phyloP scores from a whole-genome alignment of 2,113 vertebrate species.

The Poecile atricapillus region DNA sequence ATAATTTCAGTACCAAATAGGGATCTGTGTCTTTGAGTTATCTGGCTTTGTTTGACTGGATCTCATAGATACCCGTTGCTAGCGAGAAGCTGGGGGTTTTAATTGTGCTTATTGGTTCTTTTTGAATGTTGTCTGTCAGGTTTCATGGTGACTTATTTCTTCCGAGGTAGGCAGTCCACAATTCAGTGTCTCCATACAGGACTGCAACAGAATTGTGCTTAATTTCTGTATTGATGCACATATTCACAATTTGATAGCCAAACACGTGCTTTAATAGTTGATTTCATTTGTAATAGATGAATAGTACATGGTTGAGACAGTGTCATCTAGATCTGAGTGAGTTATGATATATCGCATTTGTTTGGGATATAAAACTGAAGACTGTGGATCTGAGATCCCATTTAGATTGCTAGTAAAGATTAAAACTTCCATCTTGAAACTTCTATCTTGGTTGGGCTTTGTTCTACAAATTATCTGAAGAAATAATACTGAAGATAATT shows the following conservation, averaged over 20 bases:
- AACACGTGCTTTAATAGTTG: background rate
- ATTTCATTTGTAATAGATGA: background rate
- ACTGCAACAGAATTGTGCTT: background rate
- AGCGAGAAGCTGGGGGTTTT: background rate
- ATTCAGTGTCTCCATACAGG: background rate
- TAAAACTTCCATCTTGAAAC: constrained; percentile 17
- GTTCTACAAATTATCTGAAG: constrained; percentile 20
- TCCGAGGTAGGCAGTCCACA: background rate
- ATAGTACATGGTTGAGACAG: background rate
- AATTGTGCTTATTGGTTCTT: background rate
- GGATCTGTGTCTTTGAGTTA: background rate
- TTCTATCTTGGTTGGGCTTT: constrained; percentile 32
- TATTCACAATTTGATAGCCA: background rate
- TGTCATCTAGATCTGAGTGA: background rate
- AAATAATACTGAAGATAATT: constrained; percentile 36
- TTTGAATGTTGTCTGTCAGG: background rate
- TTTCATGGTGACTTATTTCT: background rate
- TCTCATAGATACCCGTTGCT: background rate
- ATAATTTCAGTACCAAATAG: background rate
- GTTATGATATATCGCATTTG: background rate
- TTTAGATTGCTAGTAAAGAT: constrained; percentile 62
- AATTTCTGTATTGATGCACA: background rate
- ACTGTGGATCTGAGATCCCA: background rate
- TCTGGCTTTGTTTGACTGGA: background rate
- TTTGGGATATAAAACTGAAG: background rate